Conservation (phyloP, 2,888 invertebrate species). For the Agrochola lychnidis region DNA sequence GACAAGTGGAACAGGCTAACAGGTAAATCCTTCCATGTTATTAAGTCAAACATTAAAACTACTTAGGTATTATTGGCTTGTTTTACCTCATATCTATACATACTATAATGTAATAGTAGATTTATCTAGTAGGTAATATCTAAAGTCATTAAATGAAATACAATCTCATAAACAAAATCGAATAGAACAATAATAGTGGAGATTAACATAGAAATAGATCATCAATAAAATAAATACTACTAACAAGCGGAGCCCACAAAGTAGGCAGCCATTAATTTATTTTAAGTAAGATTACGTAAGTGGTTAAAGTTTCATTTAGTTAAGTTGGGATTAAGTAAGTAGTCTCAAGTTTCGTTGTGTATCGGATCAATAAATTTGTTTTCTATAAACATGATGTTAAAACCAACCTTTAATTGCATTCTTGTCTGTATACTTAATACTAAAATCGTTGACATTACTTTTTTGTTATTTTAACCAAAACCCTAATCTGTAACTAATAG, state of each 20-base stretch:
- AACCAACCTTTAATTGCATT: conserved; percentile 21
- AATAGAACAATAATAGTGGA: conserved; percentile 21
- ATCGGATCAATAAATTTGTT: conserved; percentile 52
- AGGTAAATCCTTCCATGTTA: background rate
- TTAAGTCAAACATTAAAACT: background rate
- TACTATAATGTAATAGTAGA: background rate
- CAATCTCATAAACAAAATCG: conserved; percentile 27
- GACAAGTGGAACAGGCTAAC: background rate
- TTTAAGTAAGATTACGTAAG: conserved; percentile 60
- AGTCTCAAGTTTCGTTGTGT: conserved; percentile 52
- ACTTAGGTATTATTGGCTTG: background rate
- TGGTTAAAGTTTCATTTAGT: conserved; percentile 60
- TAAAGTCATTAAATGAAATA: conserved; percentile 24
- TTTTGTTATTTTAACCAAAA: conserved; percentile 2
- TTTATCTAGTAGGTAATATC: background rate
- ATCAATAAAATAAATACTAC: conserved; percentile 47
- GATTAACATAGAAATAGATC: conserved; percentile 40
- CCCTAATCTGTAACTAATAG: too few species aligned
- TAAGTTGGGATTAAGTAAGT: conserved; percentile 62
- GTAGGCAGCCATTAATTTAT: conserved; percentile 56
- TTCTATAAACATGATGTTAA: conserved; percentile 34
- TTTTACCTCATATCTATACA: conserved; percentile 9
- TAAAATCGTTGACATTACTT: background rate
- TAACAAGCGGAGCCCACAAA: conserved; percentile 39
- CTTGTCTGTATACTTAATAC: background rate